Conservation (phyloP, 2,888 invertebrate genomes). For the Mythimna loreyi region DNA sequence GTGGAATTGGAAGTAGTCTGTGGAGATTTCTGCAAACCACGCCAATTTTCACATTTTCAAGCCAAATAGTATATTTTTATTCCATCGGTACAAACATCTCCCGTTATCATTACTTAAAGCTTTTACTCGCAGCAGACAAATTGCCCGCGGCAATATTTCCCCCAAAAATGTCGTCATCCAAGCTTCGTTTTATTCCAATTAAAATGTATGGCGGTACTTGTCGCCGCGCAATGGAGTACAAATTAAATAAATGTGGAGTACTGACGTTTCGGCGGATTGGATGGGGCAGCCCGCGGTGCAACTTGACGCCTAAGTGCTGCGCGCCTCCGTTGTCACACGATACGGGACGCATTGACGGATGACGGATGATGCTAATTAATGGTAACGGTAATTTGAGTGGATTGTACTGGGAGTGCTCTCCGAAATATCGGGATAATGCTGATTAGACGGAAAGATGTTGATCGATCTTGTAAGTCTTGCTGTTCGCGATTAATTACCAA, state of each 20-base stretch:
- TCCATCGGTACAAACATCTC: conserved; percentile 9
- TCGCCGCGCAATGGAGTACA: conserved; percentile 65
- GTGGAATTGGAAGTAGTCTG: not conserved
- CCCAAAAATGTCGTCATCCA: conserved; percentile 59
- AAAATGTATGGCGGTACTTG: conserved; percentile 65
- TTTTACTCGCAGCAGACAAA: conserved; percentile 28
- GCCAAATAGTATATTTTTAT: conserved; percentile 5
- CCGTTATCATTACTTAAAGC: conserved; percentile 39
- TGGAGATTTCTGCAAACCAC: not conserved
- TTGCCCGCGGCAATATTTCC: conserved; percentile 39
- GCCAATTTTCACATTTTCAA: not conserved
- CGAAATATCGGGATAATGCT: conserved; percentile 15
- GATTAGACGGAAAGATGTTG: conserved; percentile 4
- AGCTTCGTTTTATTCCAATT: conserved; percentile 66
- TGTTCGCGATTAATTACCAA: conserved; percentile 5
- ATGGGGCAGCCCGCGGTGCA: conserved; percentile 63
- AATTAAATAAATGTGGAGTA: conserved; percentile 70
- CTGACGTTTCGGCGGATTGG: conserved; percentile 65
- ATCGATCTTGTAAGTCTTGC: not conserved
- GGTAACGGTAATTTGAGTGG: conserved; percentile 40
- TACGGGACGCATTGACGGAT: conserved; percentile 31
- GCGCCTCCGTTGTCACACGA: conserved; percentile 42
- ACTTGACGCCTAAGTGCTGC: conserved; percentile 64
- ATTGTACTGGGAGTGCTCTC: not conserved
- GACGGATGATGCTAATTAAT: conserved; percentile 32